Evolutionary conservation across 92 coral and sea anemone genomes (phyloP).

Genomic region (Muricea muricata): DNA sequence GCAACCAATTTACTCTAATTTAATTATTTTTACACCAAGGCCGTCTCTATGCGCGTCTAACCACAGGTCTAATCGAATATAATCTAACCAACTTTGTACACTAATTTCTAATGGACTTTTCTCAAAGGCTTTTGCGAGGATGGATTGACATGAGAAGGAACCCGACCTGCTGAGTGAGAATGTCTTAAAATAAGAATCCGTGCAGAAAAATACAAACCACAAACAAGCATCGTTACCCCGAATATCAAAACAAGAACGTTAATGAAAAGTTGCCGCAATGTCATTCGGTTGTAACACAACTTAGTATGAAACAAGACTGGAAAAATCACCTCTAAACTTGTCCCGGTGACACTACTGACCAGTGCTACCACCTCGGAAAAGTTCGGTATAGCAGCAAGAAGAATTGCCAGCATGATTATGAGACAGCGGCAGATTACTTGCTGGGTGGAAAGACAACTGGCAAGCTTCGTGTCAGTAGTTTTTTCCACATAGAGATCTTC

Average conservation of each 20-base stretch:
- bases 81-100: no score
- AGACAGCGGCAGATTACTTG: neutral
- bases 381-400: constrained; percentile 64
- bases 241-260: constrained; percentile 71
- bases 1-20: no score
- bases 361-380: constrained; percentile 78
- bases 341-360: constrained; percentile 77
- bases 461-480: neutral
- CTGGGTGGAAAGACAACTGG: neutral
- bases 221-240: constrained; percentile 67
- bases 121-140: neutral
- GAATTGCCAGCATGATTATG: neutral
- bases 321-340: constrained; percentile 73
- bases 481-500: constrained; percentile 67
- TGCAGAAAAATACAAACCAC: constrained; percentile 61
- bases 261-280: constrained; percentile 67
- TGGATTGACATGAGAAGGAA: neutral
- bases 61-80: no score
- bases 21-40: no score
- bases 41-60: no score
- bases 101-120: neutral
- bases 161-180: neutral
- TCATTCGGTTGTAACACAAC: constrained; percentile 62
- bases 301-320: constrained; percentile 78
- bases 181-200: constrained; percentile 27